A percentile compares a stretch with the other conserved stretches of the same genome.
phyloP scores from a whole-genome alignment of 2,113 vertebrate genomes.

The Tursiops truncatus region DNA sequence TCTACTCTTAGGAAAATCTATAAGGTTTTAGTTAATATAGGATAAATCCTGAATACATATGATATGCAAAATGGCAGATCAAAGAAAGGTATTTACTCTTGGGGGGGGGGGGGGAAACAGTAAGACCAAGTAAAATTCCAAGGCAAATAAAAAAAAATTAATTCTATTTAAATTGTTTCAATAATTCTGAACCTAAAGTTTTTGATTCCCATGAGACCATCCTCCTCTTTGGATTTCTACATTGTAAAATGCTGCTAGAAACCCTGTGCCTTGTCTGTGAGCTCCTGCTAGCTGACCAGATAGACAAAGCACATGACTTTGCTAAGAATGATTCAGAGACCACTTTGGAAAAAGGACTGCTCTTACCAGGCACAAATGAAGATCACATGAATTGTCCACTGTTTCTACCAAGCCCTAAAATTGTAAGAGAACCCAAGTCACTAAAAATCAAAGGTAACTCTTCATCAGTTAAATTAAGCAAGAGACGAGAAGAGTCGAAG shows the following conservation, averaged over 20 bases:
- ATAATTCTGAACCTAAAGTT: not conserved
- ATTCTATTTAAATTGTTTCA: not conserved
- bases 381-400: conserved; percentile 29
- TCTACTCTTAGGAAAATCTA: not conserved
- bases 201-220: not conserved
- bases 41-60: not conserved
- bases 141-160: not conserved
- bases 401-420: conserved; percentile 72
- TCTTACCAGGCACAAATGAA: conserved; percentile 68
- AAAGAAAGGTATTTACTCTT: not conserved
- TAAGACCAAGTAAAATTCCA: not conserved
- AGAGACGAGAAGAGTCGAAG: not conserved
- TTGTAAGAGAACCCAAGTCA: conserved; percentile 15
- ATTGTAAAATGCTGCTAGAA: not conserved
- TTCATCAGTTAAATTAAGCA: conserved; percentile 20
- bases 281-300: not conserved
- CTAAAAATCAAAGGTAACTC: not conserved
- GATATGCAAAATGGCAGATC: not conserved
- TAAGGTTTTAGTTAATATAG: not conserved
- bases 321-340: not conserved
- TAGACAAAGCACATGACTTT: not conserved
- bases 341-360: not conserved
- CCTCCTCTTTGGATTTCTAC: not conserved
- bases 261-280: not conserved
- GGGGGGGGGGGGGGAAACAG: not conserved